phyloP scores from a whole-genome alignment of 2,797 vertebrate species.

The Carcharodon carcharias region DNA sequence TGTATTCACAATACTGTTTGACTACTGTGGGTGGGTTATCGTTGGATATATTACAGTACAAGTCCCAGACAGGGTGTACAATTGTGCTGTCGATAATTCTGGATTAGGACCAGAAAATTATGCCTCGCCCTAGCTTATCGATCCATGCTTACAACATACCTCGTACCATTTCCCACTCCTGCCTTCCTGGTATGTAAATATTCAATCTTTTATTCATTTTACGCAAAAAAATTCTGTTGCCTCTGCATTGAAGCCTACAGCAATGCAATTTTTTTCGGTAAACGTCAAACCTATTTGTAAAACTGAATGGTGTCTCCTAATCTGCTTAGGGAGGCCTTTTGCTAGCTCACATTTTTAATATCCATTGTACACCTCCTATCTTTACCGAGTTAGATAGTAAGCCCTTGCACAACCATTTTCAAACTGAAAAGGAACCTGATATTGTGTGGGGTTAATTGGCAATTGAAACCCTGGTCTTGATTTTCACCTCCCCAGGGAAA shows the following conservation, averaged over 20 bases:
- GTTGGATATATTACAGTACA: no score
- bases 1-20: no score
- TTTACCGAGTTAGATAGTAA: background rate
- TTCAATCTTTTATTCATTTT: background rate
- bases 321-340: background rate
- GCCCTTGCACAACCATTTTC: background rate
- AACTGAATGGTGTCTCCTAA: background rate
- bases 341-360: background rate
- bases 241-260: background rate
- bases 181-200: background rate
- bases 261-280: background rate
- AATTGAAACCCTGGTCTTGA: background rate
- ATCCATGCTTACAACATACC: no score
- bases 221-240: background rate
- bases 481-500: background rate
- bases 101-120: no score
- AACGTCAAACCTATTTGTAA: background rate
- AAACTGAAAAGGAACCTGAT: background rate
- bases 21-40: no score
- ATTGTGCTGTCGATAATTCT: no score
- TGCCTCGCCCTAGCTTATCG: no score
- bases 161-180: no score
- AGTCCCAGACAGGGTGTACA: no score
- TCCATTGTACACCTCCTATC: background rate
- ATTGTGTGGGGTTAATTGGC: background rate